phyloP scores from a whole-genome alignment of 2,113 vertebrate genomes.

The Cyanoramphus novaezelandiae region DNA sequence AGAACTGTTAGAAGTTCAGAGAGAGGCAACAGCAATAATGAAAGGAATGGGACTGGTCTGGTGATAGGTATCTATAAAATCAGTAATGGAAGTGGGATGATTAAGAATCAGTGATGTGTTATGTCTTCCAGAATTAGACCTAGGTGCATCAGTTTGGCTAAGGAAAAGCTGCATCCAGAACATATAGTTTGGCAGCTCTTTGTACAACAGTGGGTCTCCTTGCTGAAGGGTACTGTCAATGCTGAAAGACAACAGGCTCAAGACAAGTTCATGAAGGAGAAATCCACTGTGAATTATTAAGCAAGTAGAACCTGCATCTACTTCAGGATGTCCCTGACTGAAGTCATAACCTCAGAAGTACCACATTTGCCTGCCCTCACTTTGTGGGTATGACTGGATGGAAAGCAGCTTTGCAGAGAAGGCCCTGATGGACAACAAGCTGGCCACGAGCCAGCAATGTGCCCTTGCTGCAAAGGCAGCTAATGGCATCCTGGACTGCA shows the following conservation, averaged over 20 bases:
- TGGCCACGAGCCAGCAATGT: background rate
- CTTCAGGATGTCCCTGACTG: background rate
- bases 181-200: background rate
- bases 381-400: background rate
- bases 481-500: background rate
- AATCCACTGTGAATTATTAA: background rate
- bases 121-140: background rate
- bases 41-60: background rate
- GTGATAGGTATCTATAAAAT: background rate
- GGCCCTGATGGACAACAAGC: background rate
- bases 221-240: background rate
- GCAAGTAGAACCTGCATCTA: background rate
- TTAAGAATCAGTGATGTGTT: background rate
- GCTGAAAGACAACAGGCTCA: background rate
- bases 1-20: background rate
- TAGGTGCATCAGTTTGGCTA: background rate
- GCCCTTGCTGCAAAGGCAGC: background rate
- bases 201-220: background rate
- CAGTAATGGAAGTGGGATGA: background rate
- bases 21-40: background rate
- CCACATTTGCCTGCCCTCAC: background rate
- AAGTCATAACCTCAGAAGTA: background rate
- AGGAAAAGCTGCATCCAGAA: background rate
- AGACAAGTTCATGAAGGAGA: background rate
- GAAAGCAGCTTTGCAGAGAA: background rate